A percentile compares a stretch with the other conserved stretches of the same genome.
phyloP scores from a whole-genome alignment of 1,140 invertebrate genomes.

The Drosophila arizonae region DNA sequence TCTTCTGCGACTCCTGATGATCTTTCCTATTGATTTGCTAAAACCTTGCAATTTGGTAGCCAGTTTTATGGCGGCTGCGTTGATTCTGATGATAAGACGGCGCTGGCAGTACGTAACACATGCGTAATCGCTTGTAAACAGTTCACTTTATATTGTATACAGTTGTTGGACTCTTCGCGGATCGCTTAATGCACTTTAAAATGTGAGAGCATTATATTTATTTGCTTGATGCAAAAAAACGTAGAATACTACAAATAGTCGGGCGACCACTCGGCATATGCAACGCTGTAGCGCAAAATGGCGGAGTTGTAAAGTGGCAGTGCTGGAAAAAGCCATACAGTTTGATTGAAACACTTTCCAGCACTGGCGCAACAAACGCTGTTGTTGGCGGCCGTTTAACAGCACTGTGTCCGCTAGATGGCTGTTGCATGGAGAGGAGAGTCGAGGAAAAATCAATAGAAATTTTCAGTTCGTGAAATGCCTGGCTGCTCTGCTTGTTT shows the following conservation, averaged over 20 bases:
- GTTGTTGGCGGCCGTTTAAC: slow-evolving; percentile 11
- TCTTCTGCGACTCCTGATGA: slow-evolving; percentile 14
- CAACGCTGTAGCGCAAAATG: slow-evolving; percentile 72
- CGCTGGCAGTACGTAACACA: slow-evolving; percentile 64
- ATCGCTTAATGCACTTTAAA: slow-evolving; percentile 40
- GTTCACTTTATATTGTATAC: background rate
- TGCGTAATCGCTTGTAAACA: slow-evolving; percentile 46
- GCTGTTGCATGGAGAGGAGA: slow-evolving; percentile 54
- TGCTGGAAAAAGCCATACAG: slow-evolving; percentile 12
- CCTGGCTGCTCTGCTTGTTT: slow-evolving; percentile 57
- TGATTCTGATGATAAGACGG: slow-evolving; percentile 40
- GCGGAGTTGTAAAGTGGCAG: slow-evolving; percentile 43
- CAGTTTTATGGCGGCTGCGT: slow-evolving; percentile 45
- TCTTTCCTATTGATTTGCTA: slow-evolving; percentile 28
- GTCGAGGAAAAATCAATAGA: slow-evolving; percentile 78
- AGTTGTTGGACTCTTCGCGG: background rate
- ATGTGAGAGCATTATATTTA: slow-evolving; percentile 38
- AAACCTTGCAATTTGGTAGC: slow-evolving; percentile 27
- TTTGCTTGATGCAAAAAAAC: slow-evolving; percentile 6
- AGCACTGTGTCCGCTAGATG: slow-evolving; percentile 63
- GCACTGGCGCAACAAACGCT: slow-evolving; percentile 22
- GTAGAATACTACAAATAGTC: slow-evolving; percentile 32
- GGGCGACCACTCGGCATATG: slow-evolving; percentile 41
- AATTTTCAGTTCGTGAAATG: slow-evolving; percentile 75
- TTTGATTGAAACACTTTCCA: background rate